Evolutionary conservation across 2,113 vertebrate species (phyloP), one percentile per base, ranked within the genome.

Genomic region (Menura novaehollandiae): DNA sequence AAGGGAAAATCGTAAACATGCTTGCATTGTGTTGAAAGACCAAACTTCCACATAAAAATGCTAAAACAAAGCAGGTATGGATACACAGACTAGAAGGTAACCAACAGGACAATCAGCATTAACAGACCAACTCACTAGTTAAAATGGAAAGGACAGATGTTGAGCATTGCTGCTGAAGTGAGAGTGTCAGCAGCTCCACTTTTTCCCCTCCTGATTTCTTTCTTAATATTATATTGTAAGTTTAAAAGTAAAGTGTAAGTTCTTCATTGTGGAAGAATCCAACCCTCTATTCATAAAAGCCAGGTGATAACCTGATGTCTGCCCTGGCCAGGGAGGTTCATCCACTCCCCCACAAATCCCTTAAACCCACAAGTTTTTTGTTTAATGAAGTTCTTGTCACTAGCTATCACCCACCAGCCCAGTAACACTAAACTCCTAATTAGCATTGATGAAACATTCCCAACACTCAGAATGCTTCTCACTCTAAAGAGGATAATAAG

Each of bases 261-360:
- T n/a, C n/a, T n/a, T 27, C 60, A n/a, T 60, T 60, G 76, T 47
- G 35, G 44, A 92, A 91, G 60, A 52, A 62, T 58, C 43, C n/a
- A 68, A 28, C 17, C 4, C 62, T 39, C 33, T 78, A 12, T 16
- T 85, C 58, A 37, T 52, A 88, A 90, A 88, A 58, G 37, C 44
- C 43, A 37, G 26, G 37, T 52, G 37, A 72, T n/a, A 79, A 63
- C 22, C 20, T 27, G 30, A 55, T 9, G 19, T 12, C 53, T 79
- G 69, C 44, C 44, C 47, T 19, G 28, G 56, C 47, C 56, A 88
- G 33, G 56, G 7, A 71, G 30, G 24, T 33, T 35, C 26, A 16
- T 47, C 35, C 2, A 2, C 11, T 69, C 33, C 35, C 46, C 6
- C 1, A 1, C 1, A 4, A 74, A 28, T 9, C 49, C 62, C 41